phyloP scores from a whole-genome alignment of 2,888 invertebrate species.

The Tachina lurida region DNA sequence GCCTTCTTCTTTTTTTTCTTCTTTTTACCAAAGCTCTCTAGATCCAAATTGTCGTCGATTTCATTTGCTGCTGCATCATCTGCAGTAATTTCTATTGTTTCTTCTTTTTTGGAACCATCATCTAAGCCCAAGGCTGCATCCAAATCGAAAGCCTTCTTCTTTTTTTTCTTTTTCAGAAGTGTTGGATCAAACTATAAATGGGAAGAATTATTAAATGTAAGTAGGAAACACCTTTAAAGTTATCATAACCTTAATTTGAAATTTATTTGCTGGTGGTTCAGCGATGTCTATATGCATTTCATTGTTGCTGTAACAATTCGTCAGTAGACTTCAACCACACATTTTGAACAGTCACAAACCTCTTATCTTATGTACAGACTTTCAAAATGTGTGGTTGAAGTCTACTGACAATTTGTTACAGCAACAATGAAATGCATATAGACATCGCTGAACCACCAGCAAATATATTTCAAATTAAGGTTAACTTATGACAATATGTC shows the following conservation, averaged over 20 bases:
- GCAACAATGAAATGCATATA: too few species aligned
- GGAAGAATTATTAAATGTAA: slow-evolving; percentile 18
- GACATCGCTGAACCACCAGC: too few species aligned
- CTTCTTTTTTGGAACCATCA: slow-evolving; percentile 84
- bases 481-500: too few species aligned
- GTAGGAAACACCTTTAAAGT: slow-evolving; percentile 46
- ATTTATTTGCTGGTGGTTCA: too few species aligned
- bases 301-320: too few species aligned
- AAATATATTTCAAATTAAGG: too few species aligned
- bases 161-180: slow-evolving; percentile 95
- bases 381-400: too few species aligned
- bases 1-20: slow-evolving; percentile 97
- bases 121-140: slow-evolving; percentile 89
- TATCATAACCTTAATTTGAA: slow-evolving; percentile 69
- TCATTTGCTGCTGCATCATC: slow-evolving; percentile 83
- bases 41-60: slow-evolving; percentile 89
- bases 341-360: too few species aligned
- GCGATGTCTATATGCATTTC: too few species aligned
- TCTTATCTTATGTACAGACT: too few species aligned
- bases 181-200: slow-evolving; percentile 90
- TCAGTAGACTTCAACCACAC: too few species aligned
- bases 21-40: slow-evolving; percentile 94
- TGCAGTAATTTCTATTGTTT: slow-evolving; percentile 84
- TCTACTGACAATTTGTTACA: too few species aligned
- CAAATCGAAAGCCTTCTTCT: slow-evolving; percentile 95